phyloP scores from a whole-genome alignment of 35 echinoderm and acorn worm species.

The Heliocidaris tuberculata region DNA sequence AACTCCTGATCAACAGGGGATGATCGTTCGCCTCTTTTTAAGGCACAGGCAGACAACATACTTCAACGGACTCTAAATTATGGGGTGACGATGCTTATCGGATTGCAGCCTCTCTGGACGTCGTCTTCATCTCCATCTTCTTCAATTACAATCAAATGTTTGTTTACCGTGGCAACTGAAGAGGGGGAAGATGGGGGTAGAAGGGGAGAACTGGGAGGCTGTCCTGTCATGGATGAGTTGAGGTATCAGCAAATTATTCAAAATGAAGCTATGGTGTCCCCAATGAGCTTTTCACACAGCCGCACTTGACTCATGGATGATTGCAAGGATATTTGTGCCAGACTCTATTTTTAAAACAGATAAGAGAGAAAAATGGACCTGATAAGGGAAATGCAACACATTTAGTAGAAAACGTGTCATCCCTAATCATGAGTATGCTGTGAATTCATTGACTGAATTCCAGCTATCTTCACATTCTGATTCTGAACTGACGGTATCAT shows the following conservation, averaged over 20 bases:
- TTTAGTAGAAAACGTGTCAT: no score
- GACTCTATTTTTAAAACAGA: no score
- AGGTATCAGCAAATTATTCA: background rate
- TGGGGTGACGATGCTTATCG: background rate
- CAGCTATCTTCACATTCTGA: no score
- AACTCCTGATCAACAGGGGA: background rate
- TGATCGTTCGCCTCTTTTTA: background rate
- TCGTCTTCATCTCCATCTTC: background rate
- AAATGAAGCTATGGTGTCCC: background rate
- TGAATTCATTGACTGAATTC: no score
- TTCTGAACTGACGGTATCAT: no score
- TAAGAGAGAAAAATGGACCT: no score
- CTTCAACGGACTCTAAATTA: background rate
- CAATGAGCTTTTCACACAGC: background rate
- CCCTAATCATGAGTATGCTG: no score
- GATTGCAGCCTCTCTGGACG: background rate
- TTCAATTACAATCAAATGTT: constrained; percentile 3
- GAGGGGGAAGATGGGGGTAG: background rate
- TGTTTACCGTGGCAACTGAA: background rate
- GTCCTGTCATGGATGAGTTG: background rate
- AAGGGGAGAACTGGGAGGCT: background rate
- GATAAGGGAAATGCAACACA: no score
- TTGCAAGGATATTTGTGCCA: no score
- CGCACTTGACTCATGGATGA: no score
- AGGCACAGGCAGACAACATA: background rate